phyloP scores from a whole-genome alignment of 2,888 invertebrate species.

The Archips crataeganus region DNA sequence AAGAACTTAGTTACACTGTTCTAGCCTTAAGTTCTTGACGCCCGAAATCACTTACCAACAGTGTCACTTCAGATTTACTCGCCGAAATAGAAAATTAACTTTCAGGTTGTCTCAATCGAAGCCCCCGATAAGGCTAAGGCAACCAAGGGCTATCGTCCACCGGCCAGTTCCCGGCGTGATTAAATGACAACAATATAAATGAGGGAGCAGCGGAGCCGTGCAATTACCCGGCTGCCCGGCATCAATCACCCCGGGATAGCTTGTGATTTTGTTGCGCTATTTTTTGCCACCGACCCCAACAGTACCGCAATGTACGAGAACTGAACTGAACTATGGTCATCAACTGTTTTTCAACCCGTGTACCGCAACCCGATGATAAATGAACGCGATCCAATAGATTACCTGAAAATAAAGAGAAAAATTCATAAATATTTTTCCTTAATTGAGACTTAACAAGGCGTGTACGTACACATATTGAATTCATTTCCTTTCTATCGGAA shows the following conservation, averaged over 20 bases:
- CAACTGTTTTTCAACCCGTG: conserved; percentile 19
- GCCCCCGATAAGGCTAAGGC: conserved; percentile 10
- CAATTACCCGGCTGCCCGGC: conserved; percentile 64
- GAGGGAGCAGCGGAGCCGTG: conserved; percentile 64
- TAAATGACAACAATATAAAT: conserved; percentile 75
- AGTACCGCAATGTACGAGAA: conserved; percentile 9
- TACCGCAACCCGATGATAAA: conserved; percentile 15
- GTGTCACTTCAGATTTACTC: background rate
- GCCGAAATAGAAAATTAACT: background rate
- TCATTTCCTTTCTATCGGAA: background rate
- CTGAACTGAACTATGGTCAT: conserved; percentile 14
- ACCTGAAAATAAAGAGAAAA: conserved; percentile 9
- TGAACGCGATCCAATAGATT: conserved; percentile 1
- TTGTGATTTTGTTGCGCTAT: conserved; percentile 61
- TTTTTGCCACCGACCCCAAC: conserved; percentile 47
- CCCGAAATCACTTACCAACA: conserved; percentile 1
- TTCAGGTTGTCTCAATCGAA: conserved; percentile 7
- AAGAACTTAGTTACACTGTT: background rate
- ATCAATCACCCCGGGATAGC: conserved; percentile 67
- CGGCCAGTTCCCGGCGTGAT: conserved; percentile 55
- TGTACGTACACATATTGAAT: background rate
- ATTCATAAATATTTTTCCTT: background rate
- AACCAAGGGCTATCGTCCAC: conserved; percentile 45
- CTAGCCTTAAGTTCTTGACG: background rate
- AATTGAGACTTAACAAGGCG: background rate